Evolutionary conservation across 2,888 invertebrate genomes (phyloP), one percentile per base, ranked within the genome.

Genomic region (Dascillus cervinus): DNA sequence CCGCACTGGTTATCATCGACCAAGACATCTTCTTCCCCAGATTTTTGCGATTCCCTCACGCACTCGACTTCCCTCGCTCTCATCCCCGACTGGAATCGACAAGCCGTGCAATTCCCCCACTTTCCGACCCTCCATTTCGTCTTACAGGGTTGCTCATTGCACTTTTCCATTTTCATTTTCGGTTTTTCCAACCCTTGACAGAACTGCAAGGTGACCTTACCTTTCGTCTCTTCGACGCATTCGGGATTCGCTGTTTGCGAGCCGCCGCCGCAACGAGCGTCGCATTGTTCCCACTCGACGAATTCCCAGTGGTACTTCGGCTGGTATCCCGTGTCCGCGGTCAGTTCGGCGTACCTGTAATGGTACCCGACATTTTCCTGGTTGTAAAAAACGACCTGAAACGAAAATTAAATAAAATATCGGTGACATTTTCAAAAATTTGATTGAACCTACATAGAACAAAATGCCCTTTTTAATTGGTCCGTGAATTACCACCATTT

Each of bases 231-330:
- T 53, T 79, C 79, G 17, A 72, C 64, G 55, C 80, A 81, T 3
- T 67, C 62, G 12, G 73, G 67, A 37, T 68, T 64, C 0, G 75
- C 67, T 13, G 56, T 56, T 50, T 69, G 64, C 21, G 57, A 63
- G 38, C 80, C 79, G 37, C 76, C 75, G 1, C 77, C 79, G 55
- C 80, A 81, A 6, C 72, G 70, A 1, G 64, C 69, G 1, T 73
- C 70, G 52, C 80, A 81, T 13, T 75, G 68, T 1, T 69, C 69
- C 74, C 75, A 79, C 35, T 75, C 75, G 13, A 72, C 62, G 46
- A 71, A 69, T 40, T 73, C 67, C 80, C 80, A 81, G 27, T 67
- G 65, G 50, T 77, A 80, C 37, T 67, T 68, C 0, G 75, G 75
- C 11, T 63, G 62, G 26, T 73, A 66, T 17, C 64, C 66, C 3